A percentile compares a stretch with the other conserved stretches of the same genome.
Evolutionary conservation across 2,888 invertebrate species (phyloP).

Genomic region (Acheta domesticus): DNA sequence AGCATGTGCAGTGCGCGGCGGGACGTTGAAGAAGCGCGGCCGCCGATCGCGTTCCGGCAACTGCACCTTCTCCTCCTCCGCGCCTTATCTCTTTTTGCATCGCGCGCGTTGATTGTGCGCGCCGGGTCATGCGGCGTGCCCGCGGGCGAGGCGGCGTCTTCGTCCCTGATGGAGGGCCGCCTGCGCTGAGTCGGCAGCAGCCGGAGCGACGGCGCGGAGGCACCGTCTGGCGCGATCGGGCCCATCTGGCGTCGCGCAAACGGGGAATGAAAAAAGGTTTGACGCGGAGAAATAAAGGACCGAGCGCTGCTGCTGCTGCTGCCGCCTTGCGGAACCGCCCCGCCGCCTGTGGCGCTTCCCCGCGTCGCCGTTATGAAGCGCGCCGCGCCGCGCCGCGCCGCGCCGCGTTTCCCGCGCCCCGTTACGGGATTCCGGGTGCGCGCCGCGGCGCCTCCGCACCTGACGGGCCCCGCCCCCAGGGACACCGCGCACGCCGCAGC

Average conservation of each 20-base stretch:
- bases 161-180: not conserved
- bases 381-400: not conserved
- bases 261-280: not conserved
- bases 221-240: not conserved
- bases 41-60: not conserved
- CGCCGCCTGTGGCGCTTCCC: not conserved
- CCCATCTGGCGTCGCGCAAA: not conserved
- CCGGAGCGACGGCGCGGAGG: not conserved
- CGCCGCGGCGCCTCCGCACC: not conserved
- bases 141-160: not conserved
- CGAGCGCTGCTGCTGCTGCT: not conserved
- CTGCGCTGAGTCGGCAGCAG: constrained; percentile 2
- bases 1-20: too few relatives aligned
- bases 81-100: not conserved
- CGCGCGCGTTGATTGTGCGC: too few relatives aligned
- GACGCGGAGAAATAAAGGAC: not conserved
- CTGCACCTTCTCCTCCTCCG: not conserved
- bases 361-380: constrained; percentile 1
- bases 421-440: not conserved
- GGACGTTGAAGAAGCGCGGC: not conserved
- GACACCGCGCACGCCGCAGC: not conserved
- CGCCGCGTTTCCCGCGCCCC: not conserved
- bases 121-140: too few relatives aligned
- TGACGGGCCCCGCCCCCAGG: not conserved
- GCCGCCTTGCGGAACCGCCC: not conserved